Percentiles rank a stretch among this genome's conserved stretches.
Evolutionary conservation across 2,797 vertebrate species (phyloP).

Genomic region (Rhabdomys pumilio): DNA sequence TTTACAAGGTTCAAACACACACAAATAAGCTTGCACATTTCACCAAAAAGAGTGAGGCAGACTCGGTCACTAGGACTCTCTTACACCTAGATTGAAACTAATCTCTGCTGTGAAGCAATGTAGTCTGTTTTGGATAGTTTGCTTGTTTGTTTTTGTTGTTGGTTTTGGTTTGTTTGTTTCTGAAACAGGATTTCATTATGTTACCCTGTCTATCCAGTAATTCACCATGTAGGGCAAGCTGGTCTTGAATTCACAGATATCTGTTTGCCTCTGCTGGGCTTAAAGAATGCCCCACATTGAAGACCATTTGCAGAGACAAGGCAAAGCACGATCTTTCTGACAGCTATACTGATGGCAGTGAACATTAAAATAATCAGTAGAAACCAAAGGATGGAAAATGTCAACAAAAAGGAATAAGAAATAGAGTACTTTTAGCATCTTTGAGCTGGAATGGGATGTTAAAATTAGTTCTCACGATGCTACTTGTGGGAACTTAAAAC

Average conservation of each 20-base stretch:
- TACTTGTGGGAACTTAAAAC: neutral
- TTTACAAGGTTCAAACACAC: neutral
- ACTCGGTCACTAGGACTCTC: neutral
- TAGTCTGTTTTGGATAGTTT: neutral
- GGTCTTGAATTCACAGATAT: neutral
- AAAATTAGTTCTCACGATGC: neutral
- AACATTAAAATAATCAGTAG: neutral
- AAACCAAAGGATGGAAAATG: neutral
- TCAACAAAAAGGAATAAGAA: neutral
- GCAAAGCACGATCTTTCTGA: constrained; percentile 21
- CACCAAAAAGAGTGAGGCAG: neutral
- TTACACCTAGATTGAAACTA: neutral
- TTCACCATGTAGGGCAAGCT: neutral
- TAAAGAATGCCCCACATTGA: neutral
- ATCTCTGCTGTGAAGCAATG: neutral
- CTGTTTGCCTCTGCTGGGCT: neutral
- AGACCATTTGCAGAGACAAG: neutral
- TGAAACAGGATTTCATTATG: no score
- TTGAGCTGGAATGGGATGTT: neutral
- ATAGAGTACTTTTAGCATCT: neutral
- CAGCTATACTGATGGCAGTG: neutral
- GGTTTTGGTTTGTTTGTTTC: neutral
- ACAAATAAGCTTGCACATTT: neutral
- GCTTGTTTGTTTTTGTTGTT: neutral
- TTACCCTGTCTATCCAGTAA: neutral